These are phyloP conservation scores for Netelia virgata DNA, from an alignment of 2,888 invertebrate genomes.

Conservation along the genomic window DNA sequence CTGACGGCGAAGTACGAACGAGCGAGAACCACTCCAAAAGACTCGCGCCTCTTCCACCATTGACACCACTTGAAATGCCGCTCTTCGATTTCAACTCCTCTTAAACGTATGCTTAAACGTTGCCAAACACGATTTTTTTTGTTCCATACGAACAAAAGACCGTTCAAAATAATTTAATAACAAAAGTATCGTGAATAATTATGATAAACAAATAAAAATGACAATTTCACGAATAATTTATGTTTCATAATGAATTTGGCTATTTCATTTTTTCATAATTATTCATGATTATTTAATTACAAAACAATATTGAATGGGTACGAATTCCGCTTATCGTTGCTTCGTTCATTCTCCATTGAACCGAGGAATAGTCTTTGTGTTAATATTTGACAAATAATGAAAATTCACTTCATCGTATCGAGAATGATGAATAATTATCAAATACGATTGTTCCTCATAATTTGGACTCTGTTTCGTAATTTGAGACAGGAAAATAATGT, in stretches of 20 bases:
- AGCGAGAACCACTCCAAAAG: constrained; percentile 78
- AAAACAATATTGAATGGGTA: constrained; percentile 1
- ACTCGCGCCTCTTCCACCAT: constrained; percentile 84
- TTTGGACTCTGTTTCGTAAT: not conserved
- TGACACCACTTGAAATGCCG: constrained; percentile 88
- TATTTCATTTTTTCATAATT: not conserved
- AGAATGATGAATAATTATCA: constrained; percentile 5
- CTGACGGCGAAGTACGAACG: constrained; percentile 75
- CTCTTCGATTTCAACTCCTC: constrained; percentile 86
- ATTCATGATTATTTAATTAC: not conserved
- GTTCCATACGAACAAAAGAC: not conserved
- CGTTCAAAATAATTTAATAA: not conserved
- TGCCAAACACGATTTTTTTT: not conserved
- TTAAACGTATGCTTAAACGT: constrained; percentile 42
- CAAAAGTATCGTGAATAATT: not conserved
- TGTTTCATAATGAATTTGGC: not conserved
- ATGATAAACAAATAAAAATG: not conserved
- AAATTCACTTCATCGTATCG: not conserved
- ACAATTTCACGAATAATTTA: not conserved
- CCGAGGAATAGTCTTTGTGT: not conserved
- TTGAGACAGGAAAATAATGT: not conserved
- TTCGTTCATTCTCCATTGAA: not conserved
- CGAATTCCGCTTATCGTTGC: not conserved
- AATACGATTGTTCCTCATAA: constrained; percentile 7
- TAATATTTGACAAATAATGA: constrained; percentile 11